Conservation (phyloP, 2,888 invertebrate genomes). For the Tiliacea citrago region DNA sequence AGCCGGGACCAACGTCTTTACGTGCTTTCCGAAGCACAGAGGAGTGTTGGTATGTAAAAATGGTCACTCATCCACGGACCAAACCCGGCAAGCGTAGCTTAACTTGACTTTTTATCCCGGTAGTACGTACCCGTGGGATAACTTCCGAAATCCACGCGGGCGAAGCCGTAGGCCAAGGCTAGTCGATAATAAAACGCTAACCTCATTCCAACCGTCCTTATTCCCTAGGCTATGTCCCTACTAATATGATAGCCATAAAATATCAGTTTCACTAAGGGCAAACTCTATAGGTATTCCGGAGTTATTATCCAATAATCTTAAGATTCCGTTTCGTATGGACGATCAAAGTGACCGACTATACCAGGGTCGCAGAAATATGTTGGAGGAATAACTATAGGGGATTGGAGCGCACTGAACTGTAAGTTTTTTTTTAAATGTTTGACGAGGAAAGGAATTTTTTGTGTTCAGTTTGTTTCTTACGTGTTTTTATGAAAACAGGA, state of each 20-base stretch:
- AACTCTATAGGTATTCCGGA: constrained; percentile 37
- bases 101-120: too few species aligned
- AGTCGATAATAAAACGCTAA: constrained; percentile 37
- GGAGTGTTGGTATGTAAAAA: too few species aligned
- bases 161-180: background rate
- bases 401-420: constrained; percentile 27
- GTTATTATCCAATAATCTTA: constrained; percentile 52
- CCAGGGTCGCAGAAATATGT: constrained; percentile 40
- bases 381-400: constrained; percentile 10
- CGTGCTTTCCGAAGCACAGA: too few species aligned
- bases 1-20: too few species aligned
- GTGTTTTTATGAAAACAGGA: background rate
- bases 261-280: constrained; percentile 49
- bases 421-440: constrained; percentile 5
- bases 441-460: constrained; percentile 5
- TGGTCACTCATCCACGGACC: too few species aligned
- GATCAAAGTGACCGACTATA: constrained; percentile 52
- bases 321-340: constrained; percentile 43
- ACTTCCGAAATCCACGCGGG: background rate
- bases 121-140: background rate
- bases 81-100: too few species aligned
- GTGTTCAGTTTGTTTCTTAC: background rate
- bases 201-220: constrained; percentile 12
- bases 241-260: constrained; percentile 47
- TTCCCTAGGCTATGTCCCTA: constrained; percentile 25